Conservation (phyloP, 2,888 invertebrate species). For the Perdita meconis region DNA sequence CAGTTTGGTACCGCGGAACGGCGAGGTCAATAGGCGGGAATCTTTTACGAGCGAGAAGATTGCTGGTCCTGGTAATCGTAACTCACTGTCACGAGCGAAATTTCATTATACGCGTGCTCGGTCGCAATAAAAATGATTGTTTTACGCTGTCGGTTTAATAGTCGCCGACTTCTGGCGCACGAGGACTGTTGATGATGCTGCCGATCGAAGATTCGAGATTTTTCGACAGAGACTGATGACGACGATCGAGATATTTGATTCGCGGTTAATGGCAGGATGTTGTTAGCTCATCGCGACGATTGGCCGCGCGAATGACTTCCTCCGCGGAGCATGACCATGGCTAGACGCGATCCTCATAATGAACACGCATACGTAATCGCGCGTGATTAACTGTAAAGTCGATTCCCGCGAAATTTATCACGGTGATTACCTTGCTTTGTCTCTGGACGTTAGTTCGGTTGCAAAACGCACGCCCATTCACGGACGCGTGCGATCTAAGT, state of each 20-base stretch:
- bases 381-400: constrained; percentile 39
- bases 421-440: constrained; percentile 31
- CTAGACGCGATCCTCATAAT: constrained; percentile 22
- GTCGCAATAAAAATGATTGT: constrained; percentile 1
- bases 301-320: constrained; percentile 70
- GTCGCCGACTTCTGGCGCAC: neutral
- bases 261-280: constrained; percentile 71
- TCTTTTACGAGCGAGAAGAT: neutral
- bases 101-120: constrained; percentile 9
- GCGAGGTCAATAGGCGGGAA: constrained; percentile 8
- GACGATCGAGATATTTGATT: constrained; percentile 45
- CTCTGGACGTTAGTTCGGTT: constrained; percentile 11
- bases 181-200: constrained; percentile 5
- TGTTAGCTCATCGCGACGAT: constrained; percentile 65
- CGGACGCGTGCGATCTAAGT: neutral
- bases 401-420: constrained; percentile 27
- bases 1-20: neutral
- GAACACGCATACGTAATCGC: constrained; percentile 5
- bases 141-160: neutral
- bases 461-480: constrained; percentile 41
- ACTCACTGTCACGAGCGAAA: constrained; percentile 1
- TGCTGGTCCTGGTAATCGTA: neutral
- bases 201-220: constrained; percentile 16
- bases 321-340: constrained; percentile 64
- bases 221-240: constrained; percentile 46